Evolutionary conservation across 2,113 vertebrate species (phyloP).

Genomic region (Heterotis niloticus): DNA sequence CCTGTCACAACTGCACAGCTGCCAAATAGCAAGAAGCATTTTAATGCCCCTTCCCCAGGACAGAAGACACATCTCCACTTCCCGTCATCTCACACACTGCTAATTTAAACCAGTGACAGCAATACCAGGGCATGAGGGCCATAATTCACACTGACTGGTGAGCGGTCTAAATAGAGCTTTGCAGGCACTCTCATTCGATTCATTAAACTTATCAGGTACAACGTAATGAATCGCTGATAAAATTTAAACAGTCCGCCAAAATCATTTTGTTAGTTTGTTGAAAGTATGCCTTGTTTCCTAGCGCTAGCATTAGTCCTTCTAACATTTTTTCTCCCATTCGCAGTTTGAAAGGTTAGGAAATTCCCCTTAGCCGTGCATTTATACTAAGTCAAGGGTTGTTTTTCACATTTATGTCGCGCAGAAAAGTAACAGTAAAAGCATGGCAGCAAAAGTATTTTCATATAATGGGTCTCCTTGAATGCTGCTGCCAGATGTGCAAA

Average conservation of each 20-base stretch:
- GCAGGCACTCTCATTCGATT: not conserved
- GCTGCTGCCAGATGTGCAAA: not conserved
- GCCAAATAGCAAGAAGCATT: too few relatives aligned
- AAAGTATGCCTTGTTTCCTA: not conserved
- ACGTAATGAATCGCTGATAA: not conserved
- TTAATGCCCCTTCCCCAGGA: too few relatives aligned
- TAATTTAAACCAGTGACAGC: too few relatives aligned
- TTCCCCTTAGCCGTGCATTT: not conserved
- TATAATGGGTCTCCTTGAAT: not conserved
- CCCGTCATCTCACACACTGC: too few relatives aligned
- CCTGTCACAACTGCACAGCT: too few relatives aligned
- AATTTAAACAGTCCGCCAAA: conserved; percentile 10
- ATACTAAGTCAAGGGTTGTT: conserved; percentile 1
- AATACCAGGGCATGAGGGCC: too few relatives aligned
- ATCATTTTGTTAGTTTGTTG: not conserved
- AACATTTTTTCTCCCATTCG: conserved; percentile 12
- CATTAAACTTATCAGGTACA: conserved; percentile 5
- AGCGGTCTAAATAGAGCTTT: too few relatives aligned
- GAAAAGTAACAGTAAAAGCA: conserved; percentile 4
- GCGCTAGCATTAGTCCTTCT: not conserved
- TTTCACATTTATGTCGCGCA: not conserved
- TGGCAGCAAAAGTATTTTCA: not conserved
- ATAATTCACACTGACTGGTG: too few relatives aligned
- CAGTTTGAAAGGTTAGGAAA: conserved; percentile 1
- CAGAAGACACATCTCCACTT: too few relatives aligned